phyloP scores from a whole-genome alignment of 2,113 vertebrate genomes.

The Cyanocitta stelleri region DNA sequence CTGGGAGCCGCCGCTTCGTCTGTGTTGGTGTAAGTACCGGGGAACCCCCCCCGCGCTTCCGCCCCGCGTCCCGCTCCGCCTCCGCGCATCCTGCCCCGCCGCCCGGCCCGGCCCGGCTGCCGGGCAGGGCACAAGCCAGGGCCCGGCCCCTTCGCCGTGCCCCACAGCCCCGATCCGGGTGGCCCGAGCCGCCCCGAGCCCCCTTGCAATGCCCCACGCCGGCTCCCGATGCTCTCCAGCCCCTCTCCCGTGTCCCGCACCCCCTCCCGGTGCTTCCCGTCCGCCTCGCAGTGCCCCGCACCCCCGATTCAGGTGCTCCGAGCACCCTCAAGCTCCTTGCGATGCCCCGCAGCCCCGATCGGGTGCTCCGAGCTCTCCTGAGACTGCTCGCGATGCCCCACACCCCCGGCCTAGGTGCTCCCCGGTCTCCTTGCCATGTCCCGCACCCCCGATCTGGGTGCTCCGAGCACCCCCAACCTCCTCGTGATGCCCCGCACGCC shows the following conservation, averaged over 20 bases:
- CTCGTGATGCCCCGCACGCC: background rate
- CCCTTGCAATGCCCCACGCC: background rate
- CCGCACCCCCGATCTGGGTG: background rate
- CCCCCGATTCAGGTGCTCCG: background rate
- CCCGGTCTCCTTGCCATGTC: accelerated
- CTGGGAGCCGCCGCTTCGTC: constrained; percentile 43
- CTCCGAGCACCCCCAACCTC: background rate
- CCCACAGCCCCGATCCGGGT: background rate
- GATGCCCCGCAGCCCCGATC: background rate
- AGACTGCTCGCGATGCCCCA: too few species aligned
- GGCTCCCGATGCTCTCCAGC: background rate
- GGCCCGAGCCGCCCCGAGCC: too few species aligned
- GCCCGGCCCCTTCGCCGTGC: background rate
- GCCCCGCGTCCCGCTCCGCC: background rate
- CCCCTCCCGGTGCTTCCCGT: background rate
- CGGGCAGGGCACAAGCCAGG: background rate
- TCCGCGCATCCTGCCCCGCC: background rate
- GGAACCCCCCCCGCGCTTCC: background rate
- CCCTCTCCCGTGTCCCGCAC: background rate
- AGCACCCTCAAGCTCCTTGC: background rate
- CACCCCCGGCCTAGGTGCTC: background rate
- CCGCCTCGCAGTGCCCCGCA: background rate
- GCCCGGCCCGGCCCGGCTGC: background rate
- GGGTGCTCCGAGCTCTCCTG: background rate
- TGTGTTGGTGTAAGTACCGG: constrained; percentile 35